Base-by-base conservation (phyloP, 2,113 vertebrate species). In the Picathartes gymnocephalus region DNA sequence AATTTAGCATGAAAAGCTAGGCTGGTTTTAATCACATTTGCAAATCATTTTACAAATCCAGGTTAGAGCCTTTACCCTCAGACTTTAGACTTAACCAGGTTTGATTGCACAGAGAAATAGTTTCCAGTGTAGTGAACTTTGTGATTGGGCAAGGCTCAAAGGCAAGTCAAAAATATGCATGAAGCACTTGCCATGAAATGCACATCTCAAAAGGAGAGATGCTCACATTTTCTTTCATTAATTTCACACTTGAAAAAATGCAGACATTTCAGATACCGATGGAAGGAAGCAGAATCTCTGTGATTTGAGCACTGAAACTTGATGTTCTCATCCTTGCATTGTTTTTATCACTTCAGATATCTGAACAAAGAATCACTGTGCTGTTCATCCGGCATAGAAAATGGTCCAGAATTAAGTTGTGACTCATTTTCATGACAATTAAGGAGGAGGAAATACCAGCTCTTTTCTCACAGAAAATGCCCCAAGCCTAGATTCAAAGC, bases 341-440 rank as follows among this genome's bases (percentile, higher is more conserved):
- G 50, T 60, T 94, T 80, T 82, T 78, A 70, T 85, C 19, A 47
- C 78, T 86, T 90, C 33, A 71, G 48, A 19, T 77, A 62, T 35
- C 68, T 70, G 56, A 95, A 74, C 44, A 72, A 72, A 83, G 60
- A 88, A 83, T 73, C 8, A 1, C 51, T 24, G 54, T 45, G n/a
- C 22, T 16, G 2, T 73, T 90, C 44, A 73, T 51, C 61, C 60
- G 51, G 64, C 79, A 58, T 20, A 73, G 71, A 90, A 95, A 73
- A 87, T 58, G 27, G 68, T 66, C 58, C 56, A 72, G 56, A 91
- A 83, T 80, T 79, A 91, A 95, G 82, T 44, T 60, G 48, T 90
- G 81, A 81, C 27, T 92, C 56, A 74, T 92, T 92, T 91, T 96
- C 82, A 68, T 51, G 31, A 81, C 76, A 92, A 42, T 80, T 60